Conservation (phyloP, 2,797 vertebrate species). For the Sebastes taczanowskii region DNA sequence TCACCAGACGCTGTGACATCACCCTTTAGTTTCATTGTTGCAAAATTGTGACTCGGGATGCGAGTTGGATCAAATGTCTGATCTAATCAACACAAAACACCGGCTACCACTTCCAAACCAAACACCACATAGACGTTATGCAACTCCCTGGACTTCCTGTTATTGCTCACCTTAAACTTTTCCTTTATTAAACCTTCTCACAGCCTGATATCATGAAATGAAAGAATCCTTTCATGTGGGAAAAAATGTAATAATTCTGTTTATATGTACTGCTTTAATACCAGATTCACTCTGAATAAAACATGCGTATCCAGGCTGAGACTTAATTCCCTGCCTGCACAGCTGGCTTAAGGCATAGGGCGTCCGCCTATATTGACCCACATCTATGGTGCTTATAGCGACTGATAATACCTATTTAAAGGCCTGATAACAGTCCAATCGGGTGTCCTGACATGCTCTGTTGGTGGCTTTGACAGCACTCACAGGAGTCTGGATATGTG, state of each 20-base stretch:
- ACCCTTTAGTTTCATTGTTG: conserved; percentile 17
- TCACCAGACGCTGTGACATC: conserved; percentile 34
- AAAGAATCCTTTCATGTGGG: conserved; percentile 27
- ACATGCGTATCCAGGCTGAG: background rate
- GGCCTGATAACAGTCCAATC: too few species aligned
- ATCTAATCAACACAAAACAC: conserved; percentile 21
- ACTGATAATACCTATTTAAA: too few species aligned
- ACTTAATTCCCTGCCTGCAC: background rate
- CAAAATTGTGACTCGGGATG: conserved; percentile 39
- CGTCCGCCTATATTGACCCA: too few species aligned
- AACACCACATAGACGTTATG: background rate
- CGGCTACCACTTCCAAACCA: background rate
- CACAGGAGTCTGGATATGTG: background rate
- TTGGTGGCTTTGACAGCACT: conserved; percentile 26
- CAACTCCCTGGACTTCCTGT: conserved; percentile 38
- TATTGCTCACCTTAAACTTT: conserved; percentile 35
- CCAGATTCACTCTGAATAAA: conserved; percentile 3
- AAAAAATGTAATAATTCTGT: conserved; percentile 22
- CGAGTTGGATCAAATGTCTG: conserved; percentile 23
- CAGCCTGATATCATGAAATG: conserved; percentile 14
- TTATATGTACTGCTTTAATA: conserved; percentile 24
- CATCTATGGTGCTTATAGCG: too few species aligned
- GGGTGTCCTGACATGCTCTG: background rate
- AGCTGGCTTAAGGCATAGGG: too few species aligned
- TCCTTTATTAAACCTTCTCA: conserved; percentile 29